phyloP scores from a whole-genome alignment of 2,113 vertebrate species.

The Tylochromis polylepis region DNA sequence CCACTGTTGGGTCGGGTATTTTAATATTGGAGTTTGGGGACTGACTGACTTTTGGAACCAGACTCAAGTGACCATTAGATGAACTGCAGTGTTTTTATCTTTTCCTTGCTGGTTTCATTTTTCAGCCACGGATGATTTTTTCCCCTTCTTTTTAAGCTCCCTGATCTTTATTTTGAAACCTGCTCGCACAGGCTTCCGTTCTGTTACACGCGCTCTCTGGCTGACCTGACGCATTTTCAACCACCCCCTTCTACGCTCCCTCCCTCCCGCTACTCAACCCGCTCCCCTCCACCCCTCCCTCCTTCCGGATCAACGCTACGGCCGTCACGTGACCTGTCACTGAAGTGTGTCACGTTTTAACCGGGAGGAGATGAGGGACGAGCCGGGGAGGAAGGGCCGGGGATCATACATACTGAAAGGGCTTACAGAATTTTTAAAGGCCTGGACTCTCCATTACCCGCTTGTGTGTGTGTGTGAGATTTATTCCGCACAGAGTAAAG shows the following conservation, averaged over 20 bases:
- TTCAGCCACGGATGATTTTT: neutral
- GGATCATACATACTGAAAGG: slow-evolving; percentile 1
- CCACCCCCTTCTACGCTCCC: slow-evolving; percentile 28
- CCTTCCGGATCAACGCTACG: slow-evolving; percentile 60
- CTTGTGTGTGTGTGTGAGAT: neutral
- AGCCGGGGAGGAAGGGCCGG: slow-evolving; percentile 40
- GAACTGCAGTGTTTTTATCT: neutral
- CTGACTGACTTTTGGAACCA: neutral
- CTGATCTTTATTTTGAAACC: slow-evolving; percentile 43
- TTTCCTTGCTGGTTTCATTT: neutral
- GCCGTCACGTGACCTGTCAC: slow-evolving; percentile 73
- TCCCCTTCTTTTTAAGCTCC: neutral
- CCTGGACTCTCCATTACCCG: neutral
- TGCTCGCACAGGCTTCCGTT: neutral
- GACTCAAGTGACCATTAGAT: neutral
- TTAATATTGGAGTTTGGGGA: neutral
- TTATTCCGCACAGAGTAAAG: neutral
- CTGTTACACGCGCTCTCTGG: neutral
- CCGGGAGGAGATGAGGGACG: slow-evolving; percentile 55
- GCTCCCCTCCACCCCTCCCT: slow-evolving; percentile 5
- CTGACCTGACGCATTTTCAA: slow-evolving; percentile 40
- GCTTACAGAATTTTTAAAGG: neutral
- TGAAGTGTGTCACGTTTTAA: slow-evolving; percentile 69
- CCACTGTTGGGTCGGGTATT: neutral
- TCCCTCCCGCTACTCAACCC: neutral